Percentiles rank a stretch among this genome's conserved stretches.
phyloP scores from a whole-genome alignment of 2,888 invertebrate species.

The Anthrax anthrax region DNA sequence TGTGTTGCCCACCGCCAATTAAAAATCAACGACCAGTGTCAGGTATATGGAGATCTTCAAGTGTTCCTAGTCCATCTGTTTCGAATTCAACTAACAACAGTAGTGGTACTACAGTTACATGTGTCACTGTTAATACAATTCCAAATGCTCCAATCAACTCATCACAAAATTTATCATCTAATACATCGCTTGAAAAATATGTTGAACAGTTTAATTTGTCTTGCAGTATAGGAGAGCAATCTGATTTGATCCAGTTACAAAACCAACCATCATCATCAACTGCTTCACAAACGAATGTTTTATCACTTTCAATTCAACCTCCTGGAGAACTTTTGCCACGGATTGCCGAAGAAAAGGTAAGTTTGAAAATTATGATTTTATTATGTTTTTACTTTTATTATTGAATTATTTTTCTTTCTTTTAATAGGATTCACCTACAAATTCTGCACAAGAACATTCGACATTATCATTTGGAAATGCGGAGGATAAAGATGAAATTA shows the following conservation, averaged over 20 bases:
- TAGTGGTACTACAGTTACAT: constrained; percentile 7
- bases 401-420: neutral
- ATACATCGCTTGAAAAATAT: constrained; percentile 12
- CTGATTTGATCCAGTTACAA: neutral
- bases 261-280: neutral
- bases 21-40: constrained; percentile 23
- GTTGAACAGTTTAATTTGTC: constrained; percentile 11
- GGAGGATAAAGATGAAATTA: neutral
- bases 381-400: no score
- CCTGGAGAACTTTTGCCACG: constrained; percentile 53
- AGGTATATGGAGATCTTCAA: constrained; percentile 3
- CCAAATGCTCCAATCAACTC: neutral
- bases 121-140: neutral
- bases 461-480: neutral
- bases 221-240: neutral
- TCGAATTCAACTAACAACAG: neutral
- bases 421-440: constrained; percentile 25
- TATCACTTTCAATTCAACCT: constrained; percentile 36
- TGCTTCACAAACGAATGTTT: constrained; percentile 9
- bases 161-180: constrained; percentile 4
- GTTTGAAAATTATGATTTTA: neutral
- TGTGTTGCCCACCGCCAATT: constrained; percentile 46
- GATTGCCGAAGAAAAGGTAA: constrained; percentile 70
- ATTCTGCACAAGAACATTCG: constrained; percentile 11
- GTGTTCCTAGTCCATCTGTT: neutral